A percentile compares a stretch with the other conserved stretches of the same genome.
Evolutionary conservation across 2,888 invertebrate genomes (phyloP).

Genomic region (Tiliacea aurago): DNA sequence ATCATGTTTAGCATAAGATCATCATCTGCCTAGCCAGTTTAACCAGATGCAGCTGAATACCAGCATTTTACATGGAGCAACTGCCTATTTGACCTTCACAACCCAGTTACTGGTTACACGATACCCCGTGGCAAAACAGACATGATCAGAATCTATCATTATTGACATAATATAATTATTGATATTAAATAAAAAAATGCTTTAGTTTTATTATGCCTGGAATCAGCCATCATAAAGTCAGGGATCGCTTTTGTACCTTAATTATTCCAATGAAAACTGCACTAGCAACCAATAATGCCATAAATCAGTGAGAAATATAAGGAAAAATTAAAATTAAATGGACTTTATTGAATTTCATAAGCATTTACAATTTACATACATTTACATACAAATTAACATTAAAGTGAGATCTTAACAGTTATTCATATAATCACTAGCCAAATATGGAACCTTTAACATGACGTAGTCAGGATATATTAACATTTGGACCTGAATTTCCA

Average conservation of each 20-base stretch:
- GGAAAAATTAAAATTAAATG: conserved; percentile 35
- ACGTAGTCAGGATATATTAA: conserved; percentile 46
- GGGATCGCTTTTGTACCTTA: neutral
- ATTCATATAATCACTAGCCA: conserved; percentile 64
- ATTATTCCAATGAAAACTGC: neutral
- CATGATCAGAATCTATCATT: too few relatives aligned
- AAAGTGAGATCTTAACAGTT: conserved; percentile 63
- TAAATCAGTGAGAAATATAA: neutral
- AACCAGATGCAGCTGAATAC: too few relatives aligned
- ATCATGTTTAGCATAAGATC: too few relatives aligned
- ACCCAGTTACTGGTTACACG: too few relatives aligned
- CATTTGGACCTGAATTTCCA: conserved; percentile 64
- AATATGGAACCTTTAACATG: conserved; percentile 50
- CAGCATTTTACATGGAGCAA: too few relatives aligned
- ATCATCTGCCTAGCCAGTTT: too few relatives aligned
- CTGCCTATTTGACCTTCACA: too few relatives aligned
- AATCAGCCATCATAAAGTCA: neutral
- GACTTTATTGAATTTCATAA: conserved; percentile 57
- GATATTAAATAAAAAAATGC: neutral
- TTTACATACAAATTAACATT: conserved; percentile 54
- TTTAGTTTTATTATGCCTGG: neutral
- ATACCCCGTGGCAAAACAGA: too few relatives aligned
- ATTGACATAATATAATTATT: too few relatives aligned
- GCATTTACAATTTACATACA: conserved; percentile 49
- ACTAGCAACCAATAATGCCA: neutral